Conservation (phyloP, 92 coral and sea anemone genomes). For the Blastomussa wellsi region DNA sequence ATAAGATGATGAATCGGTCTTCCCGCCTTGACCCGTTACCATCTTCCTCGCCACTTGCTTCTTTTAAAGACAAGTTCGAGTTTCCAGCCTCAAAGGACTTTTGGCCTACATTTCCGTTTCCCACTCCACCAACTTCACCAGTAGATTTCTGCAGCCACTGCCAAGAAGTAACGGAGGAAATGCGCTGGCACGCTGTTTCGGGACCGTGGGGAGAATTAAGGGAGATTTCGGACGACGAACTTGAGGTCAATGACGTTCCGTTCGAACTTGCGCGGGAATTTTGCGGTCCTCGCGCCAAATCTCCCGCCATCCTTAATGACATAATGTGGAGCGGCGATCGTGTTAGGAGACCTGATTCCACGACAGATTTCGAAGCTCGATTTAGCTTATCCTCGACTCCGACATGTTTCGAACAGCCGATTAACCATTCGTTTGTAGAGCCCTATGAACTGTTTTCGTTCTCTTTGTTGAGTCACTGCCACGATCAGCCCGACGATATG, state of each 20-base stretch:
- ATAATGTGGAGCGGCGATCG: conserved; percentile 89
- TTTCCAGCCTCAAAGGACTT: conserved; percentile 35
- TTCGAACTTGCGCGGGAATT: conserved; percentile 48
- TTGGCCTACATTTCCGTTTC: conserved; percentile 54
- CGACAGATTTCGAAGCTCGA: conserved; percentile 72
- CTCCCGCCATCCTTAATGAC: conserved; percentile 80
- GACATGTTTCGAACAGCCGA: conserved; percentile 54
- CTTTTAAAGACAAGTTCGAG: conserved; percentile 27
- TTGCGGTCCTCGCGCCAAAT: conserved; percentile 34
- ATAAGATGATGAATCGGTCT: conserved; percentile 3
- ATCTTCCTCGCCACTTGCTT: conserved; percentile 3
- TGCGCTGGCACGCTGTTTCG: conserved; percentile 33
- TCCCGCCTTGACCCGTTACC: background rate
- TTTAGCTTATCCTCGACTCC: conserved; percentile 68
- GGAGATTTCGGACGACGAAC: conserved; percentile 49
- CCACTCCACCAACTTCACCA: conserved; percentile 82
- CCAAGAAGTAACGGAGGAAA: conserved; percentile 45
- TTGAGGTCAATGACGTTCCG: conserved; percentile 52
- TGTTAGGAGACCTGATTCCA: conserved; percentile 75
- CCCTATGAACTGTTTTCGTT: conserved; percentile 68
- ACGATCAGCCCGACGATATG: conserved; percentile 17
- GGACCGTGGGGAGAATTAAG: conserved; percentile 46
- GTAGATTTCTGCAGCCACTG: conserved; percentile 42
- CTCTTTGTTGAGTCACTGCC: conserved; percentile 35
- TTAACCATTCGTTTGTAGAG: conserved; percentile 43